phyloP scores from a whole-genome alignment of 1,140 invertebrate genomes.

The Heliconius melpomene region DNA sequence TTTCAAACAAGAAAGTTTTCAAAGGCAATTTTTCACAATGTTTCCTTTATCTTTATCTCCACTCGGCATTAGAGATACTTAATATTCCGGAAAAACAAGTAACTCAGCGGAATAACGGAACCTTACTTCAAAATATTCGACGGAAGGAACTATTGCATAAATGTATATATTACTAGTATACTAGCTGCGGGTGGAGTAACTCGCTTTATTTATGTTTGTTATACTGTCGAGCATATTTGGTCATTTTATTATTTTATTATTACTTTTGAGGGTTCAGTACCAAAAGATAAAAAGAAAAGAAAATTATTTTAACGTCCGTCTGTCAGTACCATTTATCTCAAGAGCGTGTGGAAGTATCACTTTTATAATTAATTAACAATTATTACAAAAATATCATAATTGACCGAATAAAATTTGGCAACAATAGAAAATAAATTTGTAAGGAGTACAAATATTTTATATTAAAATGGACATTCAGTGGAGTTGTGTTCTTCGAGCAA shows the following conservation, averaged over 20 bases:
- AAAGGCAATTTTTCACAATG: background rate
- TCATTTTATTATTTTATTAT: background rate
- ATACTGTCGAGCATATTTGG: background rate
- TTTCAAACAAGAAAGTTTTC: background rate
- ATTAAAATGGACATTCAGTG: too few relatives aligned
- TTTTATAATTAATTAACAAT: too few relatives aligned
- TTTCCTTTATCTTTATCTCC: background rate
- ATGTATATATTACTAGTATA: conserved; percentile 3
- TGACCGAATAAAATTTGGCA: too few relatives aligned
- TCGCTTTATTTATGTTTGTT: background rate
- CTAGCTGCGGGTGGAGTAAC: background rate
- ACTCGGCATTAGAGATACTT: conserved; percentile 1
- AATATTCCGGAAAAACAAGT: background rate
- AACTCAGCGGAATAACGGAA: background rate
- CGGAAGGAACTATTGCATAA: background rate
- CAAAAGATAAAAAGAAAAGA: too few relatives aligned
- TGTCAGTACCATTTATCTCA: too few relatives aligned
- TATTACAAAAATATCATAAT: too few relatives aligned
- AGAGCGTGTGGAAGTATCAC: too few relatives aligned
- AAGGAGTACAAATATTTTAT: too few relatives aligned
- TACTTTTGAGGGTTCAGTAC: too few relatives aligned
- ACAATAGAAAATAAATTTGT: too few relatives aligned
- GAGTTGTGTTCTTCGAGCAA: too few relatives aligned
- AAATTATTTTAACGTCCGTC: too few relatives aligned
- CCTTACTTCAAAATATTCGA: background rate